Evolutionary conservation across 2,113 vertebrate species (phyloP).

Genomic region (Petromus typicus): DNA sequence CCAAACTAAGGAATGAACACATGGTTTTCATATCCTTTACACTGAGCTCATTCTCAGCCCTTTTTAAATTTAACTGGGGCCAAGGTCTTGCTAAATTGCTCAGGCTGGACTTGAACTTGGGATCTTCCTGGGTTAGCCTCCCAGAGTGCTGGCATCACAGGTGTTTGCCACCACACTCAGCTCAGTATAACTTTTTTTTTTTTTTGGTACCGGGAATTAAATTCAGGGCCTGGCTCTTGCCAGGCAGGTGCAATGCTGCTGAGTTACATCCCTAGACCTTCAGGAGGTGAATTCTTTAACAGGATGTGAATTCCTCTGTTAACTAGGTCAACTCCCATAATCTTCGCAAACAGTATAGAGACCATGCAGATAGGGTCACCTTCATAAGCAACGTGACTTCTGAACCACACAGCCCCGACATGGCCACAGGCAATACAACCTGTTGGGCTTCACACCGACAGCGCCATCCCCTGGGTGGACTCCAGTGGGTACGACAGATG

Average conservation of each 20-base stretch:
- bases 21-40: background rate
- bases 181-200: background rate
- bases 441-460: background rate
- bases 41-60: background rate
- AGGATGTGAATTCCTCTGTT: background rate
- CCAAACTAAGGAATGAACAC: background rate
- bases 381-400: background rate
- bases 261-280: background rate
- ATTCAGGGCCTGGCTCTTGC: no score
- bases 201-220: background rate
- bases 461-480: background rate
- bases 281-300: background rate
- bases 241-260: no score
- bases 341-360: background rate
- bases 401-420: background rate
- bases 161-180: background rate
- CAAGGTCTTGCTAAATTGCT: background rate
- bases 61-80: background rate
- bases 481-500: background rate
- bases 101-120: background rate
- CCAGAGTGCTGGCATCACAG: background rate
- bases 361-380: background rate
- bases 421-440: background rate
- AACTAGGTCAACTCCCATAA: background rate
- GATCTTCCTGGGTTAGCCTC: no score